Conservation (phyloP, 1,140 invertebrate genomes). For the Drosophila pandora region DNA sequence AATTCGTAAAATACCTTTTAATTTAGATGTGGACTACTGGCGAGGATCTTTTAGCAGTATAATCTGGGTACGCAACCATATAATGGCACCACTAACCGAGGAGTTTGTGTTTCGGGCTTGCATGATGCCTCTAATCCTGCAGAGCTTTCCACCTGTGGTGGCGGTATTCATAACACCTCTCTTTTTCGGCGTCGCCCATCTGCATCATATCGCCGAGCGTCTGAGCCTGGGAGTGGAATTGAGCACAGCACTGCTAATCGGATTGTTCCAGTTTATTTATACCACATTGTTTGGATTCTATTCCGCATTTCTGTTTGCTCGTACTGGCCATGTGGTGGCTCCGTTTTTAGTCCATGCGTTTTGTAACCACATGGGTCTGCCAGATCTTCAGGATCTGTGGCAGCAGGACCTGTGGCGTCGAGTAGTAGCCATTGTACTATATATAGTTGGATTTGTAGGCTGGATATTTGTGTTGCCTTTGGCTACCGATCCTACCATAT, state of each 20-base stretch:
- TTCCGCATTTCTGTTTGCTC: conserved; percentile 94
- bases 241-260: conserved; percentile 87
- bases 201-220: conserved; percentile 95
- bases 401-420: conserved; percentile 88
- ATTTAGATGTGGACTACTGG: conserved; percentile 91
- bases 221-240: conserved; percentile 88
- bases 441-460: conserved; percentile 89
- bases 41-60: conserved; percentile 88
- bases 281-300: conserved; percentile 97
- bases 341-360: conserved; percentile 96
- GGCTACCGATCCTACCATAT: conserved; percentile 91
- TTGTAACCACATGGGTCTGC: conserved; percentile 98
- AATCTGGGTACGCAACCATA: conserved; percentile 94
- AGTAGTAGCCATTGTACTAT: conserved; percentile 87
- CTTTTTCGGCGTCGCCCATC: conserved; percentile 97
- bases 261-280: conserved; percentile 95
- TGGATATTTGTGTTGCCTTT: conserved; percentile 92
- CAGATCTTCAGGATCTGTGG: conserved; percentile 92
- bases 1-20: not conserved
- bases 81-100: conserved; percentile 96
- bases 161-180: conserved; percentile 94
- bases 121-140: conserved; percentile 95
- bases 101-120: conserved; percentile 97
- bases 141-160: conserved; percentile 90
- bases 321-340: conserved; percentile 93